Percentiles rank a stretch among this genome's conserved stretches.
Evolutionary conservation across 1,140 invertebrate species (phyloP).

Genomic region (Plutomurus gul): DNA sequence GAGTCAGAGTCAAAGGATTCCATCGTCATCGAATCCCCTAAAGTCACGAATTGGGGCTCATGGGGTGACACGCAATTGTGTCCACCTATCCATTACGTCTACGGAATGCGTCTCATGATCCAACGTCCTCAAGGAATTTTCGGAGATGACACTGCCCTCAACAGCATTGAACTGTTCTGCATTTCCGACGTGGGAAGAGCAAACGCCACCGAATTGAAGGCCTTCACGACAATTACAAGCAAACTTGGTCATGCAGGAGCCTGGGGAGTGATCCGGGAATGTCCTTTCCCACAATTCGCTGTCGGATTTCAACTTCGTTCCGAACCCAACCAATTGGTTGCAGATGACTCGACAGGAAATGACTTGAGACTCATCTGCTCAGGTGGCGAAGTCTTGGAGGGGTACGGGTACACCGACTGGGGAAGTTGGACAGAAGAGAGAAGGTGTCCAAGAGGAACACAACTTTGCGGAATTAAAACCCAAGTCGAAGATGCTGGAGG

Average conservation of each 20-base stretch:
- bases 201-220: background rate
- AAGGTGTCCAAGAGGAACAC: slow-evolving; percentile 13
- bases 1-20: too few relatives aligned
- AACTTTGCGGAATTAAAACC: slow-evolving; percentile 34
- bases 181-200: background rate
- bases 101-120: slow-evolving; percentile 43
- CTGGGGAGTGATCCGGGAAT: slow-evolving; percentile 22
- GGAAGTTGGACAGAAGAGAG: slow-evolving; percentile 35
- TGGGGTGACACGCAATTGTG: slow-evolving; percentile 44
- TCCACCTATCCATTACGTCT: slow-evolving; percentile 22
- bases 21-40: slow-evolving; percentile 38
- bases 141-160: slow-evolving; percentile 48
- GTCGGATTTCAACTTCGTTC: slow-evolving; percentile 38
- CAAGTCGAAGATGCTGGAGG: slow-evolving; percentile 19
- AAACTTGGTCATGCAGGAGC: slow-evolving; percentile 20
- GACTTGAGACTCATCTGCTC: slow-evolving; percentile 32
- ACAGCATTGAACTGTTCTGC: slow-evolving; percentile 42
- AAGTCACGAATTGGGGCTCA: slow-evolving; percentile 44
- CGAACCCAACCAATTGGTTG: background rate
- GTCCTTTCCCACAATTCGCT: slow-evolving; percentile 13
- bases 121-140: slow-evolving; percentile 35
- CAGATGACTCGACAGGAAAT: slow-evolving; percentile 30
- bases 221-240: slow-evolving; percentile 33
- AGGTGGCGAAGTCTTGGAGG: background rate
- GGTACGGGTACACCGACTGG: background rate